These are phyloP conservation scores for Mactromeris polynyma DNA, from an alignment of 2,888 invertebrate genomes.

Conservation along the genomic window DNA sequence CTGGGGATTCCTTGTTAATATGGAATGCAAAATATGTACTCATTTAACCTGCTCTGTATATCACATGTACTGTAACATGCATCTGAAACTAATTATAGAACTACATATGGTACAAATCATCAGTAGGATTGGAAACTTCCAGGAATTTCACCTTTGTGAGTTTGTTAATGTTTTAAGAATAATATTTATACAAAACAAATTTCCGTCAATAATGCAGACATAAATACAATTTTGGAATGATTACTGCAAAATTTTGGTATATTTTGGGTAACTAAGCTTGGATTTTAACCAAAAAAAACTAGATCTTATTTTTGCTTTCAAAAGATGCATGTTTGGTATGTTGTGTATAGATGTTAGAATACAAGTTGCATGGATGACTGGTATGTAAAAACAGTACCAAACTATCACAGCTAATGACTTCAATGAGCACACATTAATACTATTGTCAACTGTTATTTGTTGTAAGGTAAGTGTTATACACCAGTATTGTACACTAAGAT, in stretches of 20 bases:
- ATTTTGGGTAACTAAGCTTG: neutral
- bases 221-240: neutral
- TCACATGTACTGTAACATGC: slow-evolving; percentile 11
- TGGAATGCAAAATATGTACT: slow-evolving; percentile 38
- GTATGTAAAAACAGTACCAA: neutral
- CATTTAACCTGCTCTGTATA: slow-evolving; percentile 32
- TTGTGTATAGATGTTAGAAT: slow-evolving; percentile 16
- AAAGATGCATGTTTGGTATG: neutral
- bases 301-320: neutral
- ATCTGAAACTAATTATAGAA: neutral
- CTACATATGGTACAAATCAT: neutral
- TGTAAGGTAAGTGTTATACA: neutral
- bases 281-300: neutral
- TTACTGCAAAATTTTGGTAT: neutral
- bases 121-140: neutral
- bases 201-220: neutral
- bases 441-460: neutral
- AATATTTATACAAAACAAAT: neutral
- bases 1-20: slow-evolving; percentile 32
- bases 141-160: neutral
- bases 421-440: neutral
- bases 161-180: neutral
- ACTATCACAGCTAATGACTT: neutral
- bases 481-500: too few species aligned
- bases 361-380: slow-evolving; percentile 3